Evolutionary conservation across 2,888 invertebrate species (phyloP).

Genomic region (Daptonema setosum): DNA sequence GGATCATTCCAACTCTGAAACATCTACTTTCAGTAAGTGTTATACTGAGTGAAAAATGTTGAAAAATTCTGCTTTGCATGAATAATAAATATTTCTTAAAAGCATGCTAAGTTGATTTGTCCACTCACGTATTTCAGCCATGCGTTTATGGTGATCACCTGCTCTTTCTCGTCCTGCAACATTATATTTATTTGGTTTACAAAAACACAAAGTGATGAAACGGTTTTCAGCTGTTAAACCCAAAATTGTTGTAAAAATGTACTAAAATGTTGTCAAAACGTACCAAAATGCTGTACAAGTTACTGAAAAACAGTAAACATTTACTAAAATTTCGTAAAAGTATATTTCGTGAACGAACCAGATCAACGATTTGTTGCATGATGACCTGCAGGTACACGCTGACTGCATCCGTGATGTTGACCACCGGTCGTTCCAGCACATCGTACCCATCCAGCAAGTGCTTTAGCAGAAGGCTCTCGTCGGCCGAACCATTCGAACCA

Average conservation of each 20-base stretch:
- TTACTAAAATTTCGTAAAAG: no score
- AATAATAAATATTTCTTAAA: no score
- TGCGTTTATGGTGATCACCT: neutral
- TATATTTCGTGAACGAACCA: no score
- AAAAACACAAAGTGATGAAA: no score
- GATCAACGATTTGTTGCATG: neutral
- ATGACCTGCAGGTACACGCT: neutral
- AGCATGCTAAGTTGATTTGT: neutral
- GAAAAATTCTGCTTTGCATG: neutral
- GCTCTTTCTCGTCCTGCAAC: constrained; percentile 4
- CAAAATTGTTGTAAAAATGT: no score
- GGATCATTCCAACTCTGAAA: constrained; percentile 84
- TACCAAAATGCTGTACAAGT: no score
- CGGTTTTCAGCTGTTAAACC: no score
- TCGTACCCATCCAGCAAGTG: neutral
- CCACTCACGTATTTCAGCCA: constrained; percentile 1
- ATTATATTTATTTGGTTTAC: no score
- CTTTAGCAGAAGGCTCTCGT: neutral
- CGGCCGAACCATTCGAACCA: no score
- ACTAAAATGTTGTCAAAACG: no score
- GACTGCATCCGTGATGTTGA: neutral
- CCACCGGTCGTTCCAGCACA: neutral
- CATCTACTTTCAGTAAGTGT: neutral
- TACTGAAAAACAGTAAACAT: no score
- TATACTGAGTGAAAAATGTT: neutral